Evolutionary conservation across 2,888 invertebrate genomes (phyloP).

Genomic region (Meganola albula): DNA sequence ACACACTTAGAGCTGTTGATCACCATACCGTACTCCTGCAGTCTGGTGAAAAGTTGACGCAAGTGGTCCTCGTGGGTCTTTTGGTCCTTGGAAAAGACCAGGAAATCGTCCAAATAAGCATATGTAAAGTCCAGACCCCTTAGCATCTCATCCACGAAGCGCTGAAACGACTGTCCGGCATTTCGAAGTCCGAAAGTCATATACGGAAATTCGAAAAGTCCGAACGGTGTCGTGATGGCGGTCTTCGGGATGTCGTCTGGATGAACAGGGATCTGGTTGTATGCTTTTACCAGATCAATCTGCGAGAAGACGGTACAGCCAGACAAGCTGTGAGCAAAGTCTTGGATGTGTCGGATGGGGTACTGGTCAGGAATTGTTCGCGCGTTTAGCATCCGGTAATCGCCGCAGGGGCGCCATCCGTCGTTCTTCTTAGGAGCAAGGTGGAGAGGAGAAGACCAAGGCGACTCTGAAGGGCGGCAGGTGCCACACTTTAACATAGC

Average conservation of each 20-base stretch:
- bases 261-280: conserved; percentile 17
- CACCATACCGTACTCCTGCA: conserved; percentile 19
- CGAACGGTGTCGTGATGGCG: conserved; percentile 35
- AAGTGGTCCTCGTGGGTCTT: conserved; percentile 19
- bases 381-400: conserved; percentile 16
- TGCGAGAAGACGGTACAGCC: conserved; percentile 6
- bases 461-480: conserved; percentile 1
- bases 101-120: conserved; percentile 39
- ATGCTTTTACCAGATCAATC: conserved; percentile 16
- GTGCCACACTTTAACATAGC: conserved; percentile 3
- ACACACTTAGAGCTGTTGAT: conserved; percentile 25
- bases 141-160: conserved; percentile 36
- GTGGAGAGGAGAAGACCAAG: conserved; percentile 16
- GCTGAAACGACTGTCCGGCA: conserved; percentile 43
- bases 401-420: conserved; percentile 18
- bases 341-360: conserved; percentile 9
- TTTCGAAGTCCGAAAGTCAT: conserved; percentile 32
- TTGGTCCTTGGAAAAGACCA: conserved; percentile 24
- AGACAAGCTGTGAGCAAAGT: conserved; percentile 8
- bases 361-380: conserved; percentile 5
- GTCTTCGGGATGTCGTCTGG: conserved; percentile 26
- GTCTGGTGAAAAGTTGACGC: conserved; percentile 18
- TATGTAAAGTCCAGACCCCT: conserved; percentile 22
- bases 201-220: conserved; percentile 33
- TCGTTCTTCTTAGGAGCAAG: conserved; percentile 23